Evolutionary conservation across 1,140 invertebrate genomes (phyloP).

Genomic region (Drosophila pandora): DNA sequence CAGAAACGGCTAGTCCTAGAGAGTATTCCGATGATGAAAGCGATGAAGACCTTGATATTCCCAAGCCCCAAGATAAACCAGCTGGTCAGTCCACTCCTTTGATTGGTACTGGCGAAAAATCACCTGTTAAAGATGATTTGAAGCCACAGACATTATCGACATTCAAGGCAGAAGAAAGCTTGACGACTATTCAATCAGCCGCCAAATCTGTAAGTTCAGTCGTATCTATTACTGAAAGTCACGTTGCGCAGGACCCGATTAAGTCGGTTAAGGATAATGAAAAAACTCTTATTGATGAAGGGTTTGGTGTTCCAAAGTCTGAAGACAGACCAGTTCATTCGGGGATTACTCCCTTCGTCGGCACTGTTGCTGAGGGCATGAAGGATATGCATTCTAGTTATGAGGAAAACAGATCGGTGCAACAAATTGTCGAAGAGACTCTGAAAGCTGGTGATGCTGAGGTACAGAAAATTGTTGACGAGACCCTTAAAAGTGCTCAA

Average conservation of each 20-base stretch:
- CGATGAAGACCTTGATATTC: conserved; percentile 8
- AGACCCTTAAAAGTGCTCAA: conserved; percentile 54
- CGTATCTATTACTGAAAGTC: too few relatives aligned
- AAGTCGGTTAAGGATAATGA: too few relatives aligned
- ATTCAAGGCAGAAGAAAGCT: too few relatives aligned
- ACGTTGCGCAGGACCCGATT: too few relatives aligned
- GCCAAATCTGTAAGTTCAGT: too few relatives aligned
- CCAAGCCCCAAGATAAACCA: conserved; percentile 5
- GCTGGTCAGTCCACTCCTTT: background rate
- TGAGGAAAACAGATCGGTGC: conserved; percentile 54
- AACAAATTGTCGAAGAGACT: conserved; percentile 74
- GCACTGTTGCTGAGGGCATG: background rate
- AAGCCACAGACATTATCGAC: too few relatives aligned
- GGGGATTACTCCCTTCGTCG: too few relatives aligned
- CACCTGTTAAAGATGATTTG: background rate
- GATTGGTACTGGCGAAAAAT: background rate
- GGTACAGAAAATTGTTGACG: conserved; percentile 62
- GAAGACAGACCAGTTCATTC: conserved; percentile 3
- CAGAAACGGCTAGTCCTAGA: background rate
- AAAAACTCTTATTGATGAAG: conserved; percentile 1
- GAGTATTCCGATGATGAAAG: conserved; percentile 9
- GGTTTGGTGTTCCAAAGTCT: conserved; percentile 2
- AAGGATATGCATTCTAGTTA: background rate
- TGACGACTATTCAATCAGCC: too few relatives aligned
- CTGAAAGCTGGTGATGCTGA: conserved; percentile 65